Conservation (phyloP, 2,797 vertebrate species). For the Hoplostethus atlanticus region DNA sequence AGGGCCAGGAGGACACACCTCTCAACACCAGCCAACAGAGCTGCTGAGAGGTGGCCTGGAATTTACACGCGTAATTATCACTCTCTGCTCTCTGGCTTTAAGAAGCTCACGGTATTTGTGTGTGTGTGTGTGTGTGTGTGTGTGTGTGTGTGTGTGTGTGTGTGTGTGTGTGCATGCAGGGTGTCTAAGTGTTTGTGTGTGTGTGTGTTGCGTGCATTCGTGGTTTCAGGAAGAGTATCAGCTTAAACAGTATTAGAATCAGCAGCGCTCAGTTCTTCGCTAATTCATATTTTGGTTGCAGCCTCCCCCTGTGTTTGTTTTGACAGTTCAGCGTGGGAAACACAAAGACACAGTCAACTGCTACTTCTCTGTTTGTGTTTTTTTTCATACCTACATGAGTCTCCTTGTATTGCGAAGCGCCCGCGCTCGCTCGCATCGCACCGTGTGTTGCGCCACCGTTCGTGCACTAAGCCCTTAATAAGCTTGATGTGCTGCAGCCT, state of each 20-base stretch:
- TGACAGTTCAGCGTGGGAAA: conserved; percentile 76
- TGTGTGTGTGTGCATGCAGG: too few relatives aligned
- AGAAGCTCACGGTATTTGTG: conserved; percentile 52
- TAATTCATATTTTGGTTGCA: conserved; percentile 80
- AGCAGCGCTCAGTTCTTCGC: conserved; percentile 65
- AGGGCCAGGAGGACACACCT: conserved; percentile 60
- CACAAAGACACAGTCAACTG: conserved; percentile 60
- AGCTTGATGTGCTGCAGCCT: conserved; percentile 20
- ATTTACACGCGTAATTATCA: conserved; percentile 82
- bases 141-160: conserved; percentile 27
- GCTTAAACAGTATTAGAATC: conserved; percentile 55
- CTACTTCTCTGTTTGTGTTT: conserved; percentile 49
- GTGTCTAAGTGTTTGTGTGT: too few relatives aligned
- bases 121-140: conserved; percentile 16
- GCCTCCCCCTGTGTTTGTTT: conserved; percentile 67
- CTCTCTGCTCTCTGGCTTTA: conserved; percentile 66
- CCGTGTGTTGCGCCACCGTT: conserved; percentile 33
- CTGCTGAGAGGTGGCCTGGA: conserved; percentile 68
- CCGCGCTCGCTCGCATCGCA: conserved; percentile 36
- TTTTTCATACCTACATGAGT: conserved; percentile 60
- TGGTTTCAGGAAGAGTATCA: conserved; percentile 67
- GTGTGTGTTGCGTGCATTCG: too few relatives aligned
- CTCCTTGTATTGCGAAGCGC: conserved; percentile 34
- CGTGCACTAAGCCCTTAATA: conserved; percentile 37
- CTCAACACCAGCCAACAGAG: conserved; percentile 72